Evolutionary conservation across 1,140 invertebrate species (phyloP).

Genomic region (Zaprionus vittiger): DNA sequence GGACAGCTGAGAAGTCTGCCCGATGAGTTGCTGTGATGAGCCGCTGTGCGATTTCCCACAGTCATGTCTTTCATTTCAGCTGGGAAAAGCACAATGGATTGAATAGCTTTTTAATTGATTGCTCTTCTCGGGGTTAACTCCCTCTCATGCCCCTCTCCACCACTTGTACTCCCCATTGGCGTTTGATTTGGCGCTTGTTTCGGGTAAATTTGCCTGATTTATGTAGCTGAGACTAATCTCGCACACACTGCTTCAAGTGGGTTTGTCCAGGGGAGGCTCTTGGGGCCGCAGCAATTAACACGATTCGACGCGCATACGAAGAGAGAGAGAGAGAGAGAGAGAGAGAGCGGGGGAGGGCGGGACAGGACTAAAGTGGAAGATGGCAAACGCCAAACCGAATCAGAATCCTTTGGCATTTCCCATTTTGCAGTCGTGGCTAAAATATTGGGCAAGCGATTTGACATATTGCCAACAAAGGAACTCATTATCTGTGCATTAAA

Average conservation of each 20-base stretch:
- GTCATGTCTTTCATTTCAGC: slow-evolving; percentile 22
- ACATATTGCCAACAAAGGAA: slow-evolving; percentile 82
- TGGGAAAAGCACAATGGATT: slow-evolving; percentile 42
- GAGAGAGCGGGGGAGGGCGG: not conserved
- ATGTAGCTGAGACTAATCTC: slow-evolving; percentile 67
- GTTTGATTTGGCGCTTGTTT: slow-evolving; percentile 50
- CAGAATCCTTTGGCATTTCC: slow-evolving; percentile 64
- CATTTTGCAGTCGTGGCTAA: slow-evolving; percentile 49
- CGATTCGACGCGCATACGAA: slow-evolving; percentile 68
- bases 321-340: not conserved
- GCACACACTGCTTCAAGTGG: slow-evolving; percentile 49
- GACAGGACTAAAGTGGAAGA: slow-evolving; percentile 14
- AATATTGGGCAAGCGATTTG: slow-evolving; percentile 78
- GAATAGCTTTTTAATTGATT: slow-evolving; percentile 77
- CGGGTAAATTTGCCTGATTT: slow-evolving; percentile 67
- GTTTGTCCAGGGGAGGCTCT: slow-evolving; percentile 17
- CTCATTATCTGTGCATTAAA: slow-evolving; percentile 82
- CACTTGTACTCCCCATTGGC: slow-evolving; percentile 24
- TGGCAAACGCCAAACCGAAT: slow-evolving; percentile 44
- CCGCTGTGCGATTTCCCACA: slow-evolving; percentile 1
- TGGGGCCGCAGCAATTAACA: slow-evolving; percentile 64
- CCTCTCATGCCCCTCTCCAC: no score
- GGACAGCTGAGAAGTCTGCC: not conserved
- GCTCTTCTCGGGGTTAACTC: slow-evolving; percentile 40
- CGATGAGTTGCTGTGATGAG: not conserved